Evolutionary conservation across 2,888 invertebrate genomes (phyloP), one percentile per base, ranked within the genome.

Genomic region (Ashinkailepas kermadecensis): DNA sequence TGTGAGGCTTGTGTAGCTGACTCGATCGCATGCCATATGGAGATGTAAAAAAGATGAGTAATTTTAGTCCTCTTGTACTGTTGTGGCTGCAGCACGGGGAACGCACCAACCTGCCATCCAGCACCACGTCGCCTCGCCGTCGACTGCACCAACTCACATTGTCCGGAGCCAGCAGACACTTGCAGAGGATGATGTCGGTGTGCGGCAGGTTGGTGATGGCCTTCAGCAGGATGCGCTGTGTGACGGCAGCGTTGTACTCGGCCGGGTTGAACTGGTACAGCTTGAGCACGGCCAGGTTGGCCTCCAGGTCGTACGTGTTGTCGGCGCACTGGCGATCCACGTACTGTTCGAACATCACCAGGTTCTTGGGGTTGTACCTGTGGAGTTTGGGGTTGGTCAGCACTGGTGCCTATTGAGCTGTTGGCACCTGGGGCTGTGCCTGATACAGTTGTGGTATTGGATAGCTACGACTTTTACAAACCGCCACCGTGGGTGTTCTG

Each of bases 131-230:
- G 39, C 39, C 39, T 39, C 39, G 39, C 39, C 39, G 2, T 39
- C 39, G 4, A 4, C 39, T 11, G 59, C 59, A 2, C 15, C 0
- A 8, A 74, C 87, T 86, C 86, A 92, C 91, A 86, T 91, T 91
- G 85, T 91, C 90, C 82, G 95, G 94, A 84, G 95, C 93, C 83
- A 99, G 90, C 82, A 99, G 91, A 88, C 97, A 99, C 89, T 99
- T 99, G 89, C 99, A 99, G 84, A 99, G 90, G 80, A 97, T 96
- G 87, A 99, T 98, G 88, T 99, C 99, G 13, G 98, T 95, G 86
- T 98, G 96, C 0, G 99, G 99, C 85, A 99, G 91, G 88, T 97
- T 98, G 15, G 99, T 98, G 74, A 99, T 89, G 3, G 98, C 96
- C 88, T 99, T 99, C 85, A 99, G 88, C 78, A 99, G 89, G 86